phyloP scores from a whole-genome alignment of 2,797 vertebrate genomes.

The Neostethus bicornis region DNA sequence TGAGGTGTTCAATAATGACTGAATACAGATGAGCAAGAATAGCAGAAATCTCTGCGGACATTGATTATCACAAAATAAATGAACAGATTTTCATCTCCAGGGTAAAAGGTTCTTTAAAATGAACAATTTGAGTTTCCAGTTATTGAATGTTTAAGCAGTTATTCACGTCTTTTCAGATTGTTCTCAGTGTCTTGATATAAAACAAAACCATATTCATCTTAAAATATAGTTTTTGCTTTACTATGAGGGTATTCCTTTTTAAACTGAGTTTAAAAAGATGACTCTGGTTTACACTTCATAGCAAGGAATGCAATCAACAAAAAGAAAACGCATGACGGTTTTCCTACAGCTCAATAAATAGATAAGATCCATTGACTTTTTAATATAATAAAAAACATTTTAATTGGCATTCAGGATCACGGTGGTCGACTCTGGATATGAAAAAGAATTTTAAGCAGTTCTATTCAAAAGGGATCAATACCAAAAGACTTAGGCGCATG shows the following conservation, averaged over 20 bases:
- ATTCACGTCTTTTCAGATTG: slow-evolving; percentile 14
- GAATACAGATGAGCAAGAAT: slow-evolving; percentile 21
- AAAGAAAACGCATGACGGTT: no score
- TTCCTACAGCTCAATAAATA: not conserved
- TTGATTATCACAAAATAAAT: slow-evolving; percentile 43
- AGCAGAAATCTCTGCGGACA: slow-evolving; percentile 23
- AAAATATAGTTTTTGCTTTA: no score
- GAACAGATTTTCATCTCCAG: slow-evolving; percentile 21
- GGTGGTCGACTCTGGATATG: no score
- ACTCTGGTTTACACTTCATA: slow-evolving; percentile 2
- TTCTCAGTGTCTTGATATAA: slow-evolving; percentile 8
- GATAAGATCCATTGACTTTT: not conserved
- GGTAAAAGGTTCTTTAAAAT: slow-evolving; percentile 24
- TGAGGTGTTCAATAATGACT: slow-evolving; percentile 50
- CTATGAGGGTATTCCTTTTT: no score
- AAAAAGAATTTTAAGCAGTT: no score
- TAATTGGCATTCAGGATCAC: no score
- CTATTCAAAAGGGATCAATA: no score
- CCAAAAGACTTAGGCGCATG: no score
- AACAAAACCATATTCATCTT: no score
- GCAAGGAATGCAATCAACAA: no score
- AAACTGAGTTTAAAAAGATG: slow-evolving; percentile 14
- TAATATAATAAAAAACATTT: not conserved
- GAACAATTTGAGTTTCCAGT: slow-evolving; percentile 10
- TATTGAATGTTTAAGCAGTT: slow-evolving; percentile 22